Evolutionary conservation across 2,888 invertebrate genomes (phyloP), one percentile per base, ranked within the genome.

Genomic region (Chrysomela aeneicollis): DNA sequence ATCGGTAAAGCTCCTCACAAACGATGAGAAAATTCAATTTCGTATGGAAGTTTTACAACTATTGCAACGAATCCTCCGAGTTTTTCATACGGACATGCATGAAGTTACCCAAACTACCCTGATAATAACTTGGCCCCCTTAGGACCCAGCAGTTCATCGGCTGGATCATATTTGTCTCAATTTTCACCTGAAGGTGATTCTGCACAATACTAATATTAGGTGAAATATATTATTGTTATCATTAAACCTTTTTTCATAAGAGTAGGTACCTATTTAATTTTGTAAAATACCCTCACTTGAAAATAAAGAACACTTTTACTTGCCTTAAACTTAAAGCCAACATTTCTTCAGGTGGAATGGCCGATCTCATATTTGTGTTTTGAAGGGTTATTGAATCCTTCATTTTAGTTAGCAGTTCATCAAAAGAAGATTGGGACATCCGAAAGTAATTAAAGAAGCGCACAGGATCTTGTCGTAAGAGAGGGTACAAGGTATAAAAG

Each of bases 331-430:
- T 54, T 54, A 42, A 42, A 26, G 55, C 55, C 55, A 55, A 55
- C 55, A 55, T 55, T 55, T 55, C 42, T 26, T 10, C 54, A 9
- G 54, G 35, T 54, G 54, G 54, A 37, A 54, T 37, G 19, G 37
- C 54, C 26, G 54, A 54, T 54, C 54, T 54, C 54, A 54, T 55
- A 42, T 55, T 55, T 35, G 55, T 55, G 55, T 55, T 26, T 55
- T 55, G 55, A 55, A 55, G 55, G 17, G 55, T 55, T 55, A 55
- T 55, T 8, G 22, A 37, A 55, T n/a, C 55, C 42, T 18, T 55
- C n/a, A 55, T 55, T 55, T 55, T 55, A 5, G n/a, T 19, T 12
- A 55, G 26, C 22, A 55, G 22, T 55, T 55, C 55, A 26, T 55
- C 37, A 55, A 21, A 42, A 55, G 55, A 46, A 55, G 42, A 22